Base-by-base conservation (phyloP, 2,797 vertebrate genomes). In the Rhabdomys pumilio region DNA sequence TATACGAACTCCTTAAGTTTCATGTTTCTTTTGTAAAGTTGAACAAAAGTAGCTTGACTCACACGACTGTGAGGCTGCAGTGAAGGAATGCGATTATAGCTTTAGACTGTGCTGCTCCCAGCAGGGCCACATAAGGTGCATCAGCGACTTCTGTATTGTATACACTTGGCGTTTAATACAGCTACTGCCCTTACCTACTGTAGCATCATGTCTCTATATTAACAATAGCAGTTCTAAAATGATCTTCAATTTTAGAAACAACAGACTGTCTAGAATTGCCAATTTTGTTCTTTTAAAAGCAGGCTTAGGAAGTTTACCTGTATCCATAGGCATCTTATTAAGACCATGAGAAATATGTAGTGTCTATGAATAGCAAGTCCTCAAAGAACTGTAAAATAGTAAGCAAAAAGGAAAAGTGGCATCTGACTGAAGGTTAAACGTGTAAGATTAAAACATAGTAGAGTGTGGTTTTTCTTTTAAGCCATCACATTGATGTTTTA, bases 241-340 rank as follows among this genome's bases (percentile, higher is more conserved):
- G 88, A 26, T 89, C 73, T 94, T 81, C 50, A 94, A 2, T 84
- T 87, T 98, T 92, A 93, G 47, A 95, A 87, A 97, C 94, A 31
- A 72, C 2, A 76, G 0, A 84, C 73, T 93, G 0, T 86, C 19
- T 67, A 89, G 84, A 61, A 90, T 94, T 92, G 77, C 11, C 85
- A 41, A 57, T 84, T 95, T 95, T 59, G 4, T 89, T 41, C 26
- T 91, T 89, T 95, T 90, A 93, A 85, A 87, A 94, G 67, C 55
- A 95, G 4, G 8, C 24, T 65, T 85, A n/a, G 53, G 9, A 61
- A 41, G 13, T 19, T 91, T 80, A 86, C 47, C 92, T 87, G n/a
- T 88, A 44, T 87, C 65, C 53, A 20, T 88, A 65, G 29, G n/a
- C 75, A 73, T 96, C 87, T 47, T 93, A 6, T 95, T 22, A 97